These are phyloP conservation scores for Drosophila truncata DNA, from an alignment of 1,140 invertebrate species.

Conservation along the genomic window DNA sequence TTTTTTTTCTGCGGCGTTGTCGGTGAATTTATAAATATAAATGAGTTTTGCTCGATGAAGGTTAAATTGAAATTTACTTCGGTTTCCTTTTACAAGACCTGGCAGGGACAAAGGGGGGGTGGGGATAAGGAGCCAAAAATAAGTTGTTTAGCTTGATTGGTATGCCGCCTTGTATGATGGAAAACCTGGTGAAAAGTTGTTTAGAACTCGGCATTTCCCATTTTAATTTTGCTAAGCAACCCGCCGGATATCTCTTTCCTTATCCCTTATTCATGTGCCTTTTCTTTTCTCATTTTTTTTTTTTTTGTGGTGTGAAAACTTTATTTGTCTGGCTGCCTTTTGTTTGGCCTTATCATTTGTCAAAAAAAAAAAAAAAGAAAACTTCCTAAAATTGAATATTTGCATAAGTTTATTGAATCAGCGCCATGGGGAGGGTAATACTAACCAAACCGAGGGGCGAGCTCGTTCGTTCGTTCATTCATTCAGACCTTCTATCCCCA, in stretches of 20 bases:
- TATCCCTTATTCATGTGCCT: conserved; percentile 29
- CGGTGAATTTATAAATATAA: conserved; percentile 84
- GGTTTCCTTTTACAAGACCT: conserved; percentile 44
- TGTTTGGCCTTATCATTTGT: conserved; percentile 82
- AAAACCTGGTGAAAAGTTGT: conserved; percentile 73
- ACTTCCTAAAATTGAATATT: conserved; percentile 77
- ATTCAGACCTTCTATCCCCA: conserved; percentile 4
- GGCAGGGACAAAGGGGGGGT: not conserved
- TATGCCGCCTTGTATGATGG: conserved; percentile 48
- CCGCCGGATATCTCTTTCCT: conserved; percentile 56
- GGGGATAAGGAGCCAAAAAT: conserved; percentile 16
- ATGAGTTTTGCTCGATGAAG: conserved; percentile 82
- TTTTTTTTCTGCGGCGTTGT: conserved; percentile 55
- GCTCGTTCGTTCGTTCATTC: not conserved
- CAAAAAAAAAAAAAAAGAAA: conserved; percentile 54
- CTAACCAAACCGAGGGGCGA: conserved; percentile 27
- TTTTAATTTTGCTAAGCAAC: conserved; percentile 80
- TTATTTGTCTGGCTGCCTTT: conserved; percentile 76
- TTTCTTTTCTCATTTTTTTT: conserved; percentile 13
- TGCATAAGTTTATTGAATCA: conserved; percentile 82
- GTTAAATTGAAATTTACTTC: conserved; percentile 84
- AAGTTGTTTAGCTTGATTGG: conserved; percentile 51
- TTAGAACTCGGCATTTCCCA: conserved; percentile 59
- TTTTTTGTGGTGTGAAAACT: conserved; percentile 66
- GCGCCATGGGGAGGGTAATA: conserved; percentile 34